These are phyloP conservation scores for Hydrochoerus hydrochaeris DNA, from an alignment of 2,113 vertebrate species.

Conservation along the genomic window DNA sequence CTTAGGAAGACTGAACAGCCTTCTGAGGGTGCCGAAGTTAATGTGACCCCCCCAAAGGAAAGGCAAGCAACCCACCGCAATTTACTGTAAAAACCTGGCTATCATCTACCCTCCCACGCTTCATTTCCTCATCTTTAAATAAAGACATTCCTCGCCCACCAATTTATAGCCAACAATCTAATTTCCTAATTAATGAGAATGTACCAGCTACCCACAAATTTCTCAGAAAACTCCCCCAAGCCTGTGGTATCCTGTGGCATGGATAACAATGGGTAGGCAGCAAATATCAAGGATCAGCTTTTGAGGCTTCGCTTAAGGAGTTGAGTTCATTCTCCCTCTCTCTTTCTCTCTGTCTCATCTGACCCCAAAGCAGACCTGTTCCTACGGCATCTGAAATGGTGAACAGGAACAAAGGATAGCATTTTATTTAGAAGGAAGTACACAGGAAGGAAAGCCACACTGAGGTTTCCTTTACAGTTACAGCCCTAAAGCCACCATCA, in stretches of 20 bases:
- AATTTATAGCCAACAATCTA: slow-evolving; percentile 40
- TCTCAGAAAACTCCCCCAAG: slow-evolving; percentile 11
- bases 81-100: slow-evolving; percentile 63
- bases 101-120: slow-evolving; percentile 49
- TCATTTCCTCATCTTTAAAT: slow-evolving; percentile 75
- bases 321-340: not conserved
- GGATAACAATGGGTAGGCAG: slow-evolving; percentile 18
- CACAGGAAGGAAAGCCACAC: not conserved
- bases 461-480: not conserved
- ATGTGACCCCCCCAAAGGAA: slow-evolving; percentile 59
- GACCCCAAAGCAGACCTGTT: slow-evolving; percentile 63
- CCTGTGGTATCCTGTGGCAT: slow-evolving; percentile 30
- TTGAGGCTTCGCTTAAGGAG: slow-evolving; percentile 20
- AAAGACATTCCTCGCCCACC: slow-evolving; percentile 52
- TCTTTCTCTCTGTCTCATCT: slow-evolving; percentile 17
- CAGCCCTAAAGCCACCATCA: not conserved
- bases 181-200: slow-evolving; percentile 76
- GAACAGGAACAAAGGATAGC: not conserved
- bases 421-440: slow-evolving; percentile 17
- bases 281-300: slow-evolving; percentile 13
- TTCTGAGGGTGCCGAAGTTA: slow-evolving; percentile 57
- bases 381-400: slow-evolving; percentile 42
- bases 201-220: slow-evolving; percentile 65
- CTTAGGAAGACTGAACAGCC: slow-evolving; percentile 4
- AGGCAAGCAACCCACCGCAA: slow-evolving; percentile 48